These are phyloP conservation scores for Melanerpes formicivorus DNA, from an alignment of 2,113 vertebrate species.

Conservation along the genomic window DNA sequence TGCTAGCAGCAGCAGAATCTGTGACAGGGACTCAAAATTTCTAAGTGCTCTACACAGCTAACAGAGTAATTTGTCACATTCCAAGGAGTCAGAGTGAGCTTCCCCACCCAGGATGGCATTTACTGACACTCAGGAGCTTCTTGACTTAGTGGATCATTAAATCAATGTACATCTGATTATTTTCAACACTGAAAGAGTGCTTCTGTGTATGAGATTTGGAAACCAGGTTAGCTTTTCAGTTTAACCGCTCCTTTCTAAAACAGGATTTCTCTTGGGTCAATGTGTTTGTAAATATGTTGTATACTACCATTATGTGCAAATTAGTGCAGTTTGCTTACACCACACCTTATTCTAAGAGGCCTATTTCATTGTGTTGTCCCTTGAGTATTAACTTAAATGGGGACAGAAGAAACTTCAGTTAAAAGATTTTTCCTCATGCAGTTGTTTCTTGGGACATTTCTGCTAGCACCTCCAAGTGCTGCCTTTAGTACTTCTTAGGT, in stretches of 20 bases:
- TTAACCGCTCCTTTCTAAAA: background rate
- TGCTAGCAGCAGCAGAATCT: constrained; percentile 40
- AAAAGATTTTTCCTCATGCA: background rate
- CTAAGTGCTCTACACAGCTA: background rate
- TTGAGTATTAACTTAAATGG: background rate
- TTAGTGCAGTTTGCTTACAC: background rate
- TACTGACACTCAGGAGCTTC: background rate
- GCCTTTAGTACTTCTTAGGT: background rate
- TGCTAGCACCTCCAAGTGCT: background rate
- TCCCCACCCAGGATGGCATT: background rate
- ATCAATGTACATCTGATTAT: background rate
- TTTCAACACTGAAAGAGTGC: background rate
- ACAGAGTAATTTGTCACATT: background rate
- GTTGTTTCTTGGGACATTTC: background rate
- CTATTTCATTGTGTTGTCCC: background rate
- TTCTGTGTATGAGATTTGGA: background rate
- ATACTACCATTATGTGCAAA: background rate
- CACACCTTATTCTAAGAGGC: background rate
- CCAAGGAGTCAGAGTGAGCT: background rate
- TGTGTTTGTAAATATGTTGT: background rate
- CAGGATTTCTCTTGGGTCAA: background rate
- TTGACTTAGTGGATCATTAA: background rate
- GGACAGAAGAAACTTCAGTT: background rate
- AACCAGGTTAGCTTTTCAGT: background rate
- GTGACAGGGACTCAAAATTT: constrained; percentile 8